Percentiles rank a stretch among this genome's conserved stretches.
These are phyloP conservation scores for Cecidostiba fungosa DNA, from an alignment of 2,888 invertebrate genomes.

Conservation along the genomic window DNA sequence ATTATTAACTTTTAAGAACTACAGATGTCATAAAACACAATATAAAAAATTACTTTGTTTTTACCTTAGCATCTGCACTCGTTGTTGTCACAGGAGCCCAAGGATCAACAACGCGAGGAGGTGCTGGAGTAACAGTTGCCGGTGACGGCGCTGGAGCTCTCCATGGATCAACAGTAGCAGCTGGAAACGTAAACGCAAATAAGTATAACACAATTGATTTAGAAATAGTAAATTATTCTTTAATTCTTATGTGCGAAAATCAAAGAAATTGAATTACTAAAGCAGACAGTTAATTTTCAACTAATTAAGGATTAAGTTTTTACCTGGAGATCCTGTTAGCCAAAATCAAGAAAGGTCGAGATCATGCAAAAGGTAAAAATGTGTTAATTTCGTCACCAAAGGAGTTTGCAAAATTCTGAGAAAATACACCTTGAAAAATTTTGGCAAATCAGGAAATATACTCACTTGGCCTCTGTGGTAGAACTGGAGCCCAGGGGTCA, in stretches of 20 bases:
- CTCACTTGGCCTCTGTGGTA: conserved; percentile 77
- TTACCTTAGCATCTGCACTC: conserved; percentile 58
- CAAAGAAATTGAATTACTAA: not conserved
- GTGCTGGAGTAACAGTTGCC: conserved; percentile 69
- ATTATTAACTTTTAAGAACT: not conserved
- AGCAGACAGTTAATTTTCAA: conserved; percentile 36
- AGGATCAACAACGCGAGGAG: conserved; percentile 80
- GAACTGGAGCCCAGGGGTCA: conserved; percentile 85
- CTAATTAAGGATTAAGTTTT: conserved; percentile 41
- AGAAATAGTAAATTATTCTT: not conserved
- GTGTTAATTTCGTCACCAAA: conserved; percentile 43
- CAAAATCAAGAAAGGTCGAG: conserved; percentile 63
- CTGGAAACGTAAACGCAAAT: conserved; percentile 67
- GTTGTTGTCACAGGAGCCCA: conserved; percentile 81
- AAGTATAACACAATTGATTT: not conserved
- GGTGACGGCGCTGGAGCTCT: conserved; percentile 72
- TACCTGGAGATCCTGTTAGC: conserved; percentile 69
- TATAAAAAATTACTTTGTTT: not conserved
- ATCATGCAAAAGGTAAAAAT: conserved; percentile 67
- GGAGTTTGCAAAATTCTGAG: conserved; percentile 17
- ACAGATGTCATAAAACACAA: not conserved
- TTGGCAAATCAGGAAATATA: conserved; percentile 34
- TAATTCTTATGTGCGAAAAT: not conserved
- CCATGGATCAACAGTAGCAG: conserved; percentile 77
- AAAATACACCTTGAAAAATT: conserved; percentile 43